Percentiles rank a stretch among this genome's conserved stretches.
Conservation (phyloP, 2,888 invertebrate genomes). For the Nemoura dubitans region DNA sequence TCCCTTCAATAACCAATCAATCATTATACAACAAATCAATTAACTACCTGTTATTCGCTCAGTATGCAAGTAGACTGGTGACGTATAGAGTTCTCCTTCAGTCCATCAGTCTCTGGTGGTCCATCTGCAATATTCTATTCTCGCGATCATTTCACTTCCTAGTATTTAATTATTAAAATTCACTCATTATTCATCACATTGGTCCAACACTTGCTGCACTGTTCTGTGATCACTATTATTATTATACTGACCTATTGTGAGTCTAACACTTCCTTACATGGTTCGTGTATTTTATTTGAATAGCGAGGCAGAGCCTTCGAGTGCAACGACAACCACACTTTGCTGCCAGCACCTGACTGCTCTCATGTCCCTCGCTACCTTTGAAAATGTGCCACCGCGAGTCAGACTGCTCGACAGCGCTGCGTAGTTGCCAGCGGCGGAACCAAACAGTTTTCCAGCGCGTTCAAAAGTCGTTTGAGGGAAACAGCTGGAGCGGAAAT, state of each 20-base stretch:
- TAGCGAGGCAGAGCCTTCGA: not conserved
- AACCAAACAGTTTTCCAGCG: not conserved
- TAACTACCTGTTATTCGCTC: slow-evolving; percentile 25
- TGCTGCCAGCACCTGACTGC: slow-evolving; percentile 9
- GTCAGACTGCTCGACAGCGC: not conserved
- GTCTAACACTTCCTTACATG: not conserved
- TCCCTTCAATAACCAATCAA: not conserved
- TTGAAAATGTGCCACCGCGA: not conserved
- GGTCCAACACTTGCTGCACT: not conserved
- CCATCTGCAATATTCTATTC: not conserved
- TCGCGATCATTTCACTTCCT: slow-evolving; percentile 8
- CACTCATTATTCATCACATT: not conserved
- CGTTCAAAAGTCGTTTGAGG: no score
- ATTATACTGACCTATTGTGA: slow-evolving; percentile 16
- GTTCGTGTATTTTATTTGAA: slow-evolving; percentile 14
- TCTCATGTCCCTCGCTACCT: not conserved
- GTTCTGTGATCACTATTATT: not conserved
- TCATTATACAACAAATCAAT: slow-evolving; percentile 9
- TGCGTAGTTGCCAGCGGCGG: not conserved
- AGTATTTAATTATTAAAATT: not conserved
- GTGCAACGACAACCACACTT: not conserved
- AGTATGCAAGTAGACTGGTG: slow-evolving; percentile 1
- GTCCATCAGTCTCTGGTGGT: not conserved
- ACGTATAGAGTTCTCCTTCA: not conserved
- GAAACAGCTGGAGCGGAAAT: no score